Percentiles rank a stretch among this genome's conserved stretches.
Evolutionary conservation across 2,113 vertebrate species (phyloP).

Genomic region (Semicossyphus pulcher): DNA sequence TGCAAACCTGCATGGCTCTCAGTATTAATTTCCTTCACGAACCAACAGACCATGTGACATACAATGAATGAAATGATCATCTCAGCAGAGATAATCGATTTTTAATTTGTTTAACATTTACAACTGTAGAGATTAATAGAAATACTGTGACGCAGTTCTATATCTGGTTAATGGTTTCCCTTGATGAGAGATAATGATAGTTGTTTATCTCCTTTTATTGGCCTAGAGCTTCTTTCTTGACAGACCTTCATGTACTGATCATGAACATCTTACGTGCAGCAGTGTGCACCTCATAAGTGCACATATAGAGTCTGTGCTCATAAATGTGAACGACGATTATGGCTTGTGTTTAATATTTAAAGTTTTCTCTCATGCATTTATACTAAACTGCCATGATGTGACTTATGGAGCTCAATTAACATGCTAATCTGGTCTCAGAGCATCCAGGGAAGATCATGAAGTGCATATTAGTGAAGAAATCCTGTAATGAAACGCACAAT

Average conservation of each 20-base stretch:
- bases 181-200: constrained; percentile 41
- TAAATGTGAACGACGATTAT: constrained; percentile 16
- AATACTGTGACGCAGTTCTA: constrained; percentile 6
- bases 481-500: too few species aligned
- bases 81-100: constrained; percentile 26
- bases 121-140: constrained; percentile 43
- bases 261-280: not conserved
- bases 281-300: not conserved
- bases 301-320: constrained; percentile 4
- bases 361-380: constrained; percentile 50
- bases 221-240: constrained; percentile 38
- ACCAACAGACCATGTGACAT: not conserved
- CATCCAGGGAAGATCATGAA: not conserved
- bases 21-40: too few species aligned
- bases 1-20: too few species aligned
- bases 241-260: not conserved
- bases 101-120: constrained; percentile 35
- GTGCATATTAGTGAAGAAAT: not conserved
- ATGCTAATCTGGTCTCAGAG: not conserved
- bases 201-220: constrained; percentile 56
- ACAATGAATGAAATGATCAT: constrained; percentile 5
- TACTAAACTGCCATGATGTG: constrained; percentile 23
- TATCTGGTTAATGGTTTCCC: constrained; percentile 44
- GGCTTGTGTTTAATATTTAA: constrained; percentile 57
- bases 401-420: constrained; percentile 30